phyloP scores from a whole-genome alignment of 2,113 vertebrate species.

The Hydrochoerus hydrochaeris region DNA sequence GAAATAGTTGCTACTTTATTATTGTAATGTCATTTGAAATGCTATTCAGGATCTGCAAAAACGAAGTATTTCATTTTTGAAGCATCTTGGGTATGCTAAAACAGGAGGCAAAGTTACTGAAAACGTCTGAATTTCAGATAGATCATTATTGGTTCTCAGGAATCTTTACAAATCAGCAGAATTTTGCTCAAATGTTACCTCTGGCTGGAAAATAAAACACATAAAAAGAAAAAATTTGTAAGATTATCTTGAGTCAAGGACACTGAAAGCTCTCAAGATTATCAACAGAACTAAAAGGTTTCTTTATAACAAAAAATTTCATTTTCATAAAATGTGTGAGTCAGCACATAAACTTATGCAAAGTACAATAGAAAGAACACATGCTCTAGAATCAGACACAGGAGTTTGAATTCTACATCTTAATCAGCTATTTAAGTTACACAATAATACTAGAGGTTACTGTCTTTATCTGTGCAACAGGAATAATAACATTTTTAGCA shows the following conservation, averaged over 20 bases:
- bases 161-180: slow-evolving; percentile 51
- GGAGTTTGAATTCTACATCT: slow-evolving; percentile 1
- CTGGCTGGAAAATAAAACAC: slow-evolving; percentile 43
- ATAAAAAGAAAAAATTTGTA: background rate
- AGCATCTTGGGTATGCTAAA: slow-evolving; percentile 43
- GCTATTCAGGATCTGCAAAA: slow-evolving; percentile 44
- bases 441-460: slow-evolving; percentile 28
- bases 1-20: slow-evolving; percentile 57
- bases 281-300: slow-evolving; percentile 65
- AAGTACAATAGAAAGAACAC: slow-evolving; percentile 9
- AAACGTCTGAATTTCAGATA: slow-evolving; percentile 55
- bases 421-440: slow-evolving; percentile 40
- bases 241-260: slow-evolving; percentile 55
- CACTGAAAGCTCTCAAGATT: slow-evolving; percentile 60
- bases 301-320: slow-evolving; percentile 65
- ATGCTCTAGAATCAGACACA: slow-evolving; percentile 31
- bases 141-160: background rate
- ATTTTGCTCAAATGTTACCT: slow-evolving; percentile 59
- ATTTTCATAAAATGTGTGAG: slow-evolving; percentile 66
- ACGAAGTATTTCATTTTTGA: slow-evolving; percentile 56
- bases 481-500: slow-evolving; percentile 53
- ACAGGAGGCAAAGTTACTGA: slow-evolving; percentile 49
- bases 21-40: slow-evolving; percentile 56
- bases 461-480: slow-evolving; percentile 14
- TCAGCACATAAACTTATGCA: slow-evolving; percentile 60